These are phyloP conservation scores for Mylabris sibirica DNA, from an alignment of 2,888 invertebrate genomes.

Conservation along the genomic window DNA sequence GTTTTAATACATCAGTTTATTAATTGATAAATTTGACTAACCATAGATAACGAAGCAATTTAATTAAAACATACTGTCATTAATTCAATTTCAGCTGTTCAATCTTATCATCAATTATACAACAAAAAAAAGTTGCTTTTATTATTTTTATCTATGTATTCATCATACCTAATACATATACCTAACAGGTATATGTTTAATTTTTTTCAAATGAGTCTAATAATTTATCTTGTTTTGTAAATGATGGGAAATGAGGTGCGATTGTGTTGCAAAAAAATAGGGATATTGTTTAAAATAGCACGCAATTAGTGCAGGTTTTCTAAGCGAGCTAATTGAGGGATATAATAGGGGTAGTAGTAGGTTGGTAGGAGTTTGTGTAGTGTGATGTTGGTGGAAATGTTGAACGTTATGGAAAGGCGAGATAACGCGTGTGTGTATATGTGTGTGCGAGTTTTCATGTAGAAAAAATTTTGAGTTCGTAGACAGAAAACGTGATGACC, in stretches of 20 bases:
- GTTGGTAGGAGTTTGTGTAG: background rate
- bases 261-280: background rate
- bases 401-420: constrained; percentile 15
- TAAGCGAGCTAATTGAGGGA: background rate
- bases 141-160: background rate
- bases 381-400: constrained; percentile 16
- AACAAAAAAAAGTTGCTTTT: background rate
- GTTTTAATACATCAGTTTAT: constrained; percentile 8
- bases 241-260: constrained; percentile 7
- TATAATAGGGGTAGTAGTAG: background rate
- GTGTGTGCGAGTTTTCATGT: constrained; percentile 19
- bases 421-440: constrained; percentile 24
- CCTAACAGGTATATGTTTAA: too few species aligned
- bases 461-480: constrained; percentile 33
- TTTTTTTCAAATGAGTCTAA: background rate
- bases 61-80: constrained; percentile 6
- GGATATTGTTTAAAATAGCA: constrained; percentile 4
- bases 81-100: background rate
- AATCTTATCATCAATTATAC: background rate
- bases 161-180: too few species aligned
- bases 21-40: constrained; percentile 10
- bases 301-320: constrained; percentile 10
- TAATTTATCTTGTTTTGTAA: background rate
- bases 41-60: constrained; percentile 9
- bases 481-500: constrained; percentile 43